Percentiles rank a stretch among this genome's conserved stretches.
phyloP scores from a whole-genome alignment of 2,888 invertebrate species.

The Thera britannica region DNA sequence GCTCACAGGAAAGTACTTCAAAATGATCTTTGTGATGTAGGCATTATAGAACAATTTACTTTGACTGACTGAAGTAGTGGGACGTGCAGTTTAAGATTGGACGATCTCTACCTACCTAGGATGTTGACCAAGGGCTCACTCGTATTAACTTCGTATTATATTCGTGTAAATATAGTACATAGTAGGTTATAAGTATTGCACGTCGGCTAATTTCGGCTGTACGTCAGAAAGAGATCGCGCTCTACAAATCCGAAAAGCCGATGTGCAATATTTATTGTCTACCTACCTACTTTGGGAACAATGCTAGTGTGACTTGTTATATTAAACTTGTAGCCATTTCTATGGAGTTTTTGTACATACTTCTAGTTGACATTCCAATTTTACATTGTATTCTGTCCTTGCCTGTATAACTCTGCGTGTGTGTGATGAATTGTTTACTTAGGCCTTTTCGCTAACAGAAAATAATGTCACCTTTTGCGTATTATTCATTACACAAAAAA shows the following conservation, averaged over 20 bases:
- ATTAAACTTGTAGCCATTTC: conserved; percentile 52
- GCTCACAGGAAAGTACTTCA: too few species aligned
- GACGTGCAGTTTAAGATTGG: too few species aligned
- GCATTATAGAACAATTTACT: too few species aligned
- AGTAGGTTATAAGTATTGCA: too few species aligned
- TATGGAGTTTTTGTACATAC: conserved; percentile 52
- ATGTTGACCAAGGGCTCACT: conserved; percentile 15
- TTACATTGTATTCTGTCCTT: conserved; percentile 59
- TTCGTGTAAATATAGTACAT: conserved; percentile 37
- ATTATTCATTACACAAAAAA: too few species aligned
- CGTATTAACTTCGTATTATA: conserved; percentile 28
- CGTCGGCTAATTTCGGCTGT: too few species aligned
- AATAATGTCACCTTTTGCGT: background rate
- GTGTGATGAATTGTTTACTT: background rate
- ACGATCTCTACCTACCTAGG: background rate
- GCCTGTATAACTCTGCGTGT: conserved; percentile 35
- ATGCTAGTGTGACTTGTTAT: conserved; percentile 63
- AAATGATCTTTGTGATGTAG: too few species aligned
- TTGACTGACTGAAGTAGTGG: too few species aligned
- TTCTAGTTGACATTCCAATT: conserved; percentile 72
- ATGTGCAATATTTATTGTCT: too few species aligned
- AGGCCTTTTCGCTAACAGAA: too few species aligned
- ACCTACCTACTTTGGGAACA: conserved; percentile 62
- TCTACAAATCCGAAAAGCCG: too few species aligned
- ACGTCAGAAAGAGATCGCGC: too few species aligned